A percentile compares a stretch with the other conserved stretches of the same genome.
Conservation (phyloP, 1,140 invertebrate species). For the Drosophila sulfurigaster region DNA sequence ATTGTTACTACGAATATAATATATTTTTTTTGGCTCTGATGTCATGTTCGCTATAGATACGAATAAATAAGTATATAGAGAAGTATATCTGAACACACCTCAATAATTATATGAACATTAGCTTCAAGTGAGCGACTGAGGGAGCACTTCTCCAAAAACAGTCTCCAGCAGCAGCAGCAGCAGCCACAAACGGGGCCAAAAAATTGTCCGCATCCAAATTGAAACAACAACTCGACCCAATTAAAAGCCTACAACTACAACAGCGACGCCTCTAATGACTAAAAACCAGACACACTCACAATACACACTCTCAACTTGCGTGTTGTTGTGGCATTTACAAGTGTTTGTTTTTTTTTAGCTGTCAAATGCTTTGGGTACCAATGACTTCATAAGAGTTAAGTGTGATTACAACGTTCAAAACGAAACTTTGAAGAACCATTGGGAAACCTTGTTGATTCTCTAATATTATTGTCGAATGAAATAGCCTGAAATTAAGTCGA, state of each 20-base stretch:
- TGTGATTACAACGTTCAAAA: conserved; percentile 18
- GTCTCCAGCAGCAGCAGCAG: conserved; percentile 28
- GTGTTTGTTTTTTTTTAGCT: conserved; percentile 24
- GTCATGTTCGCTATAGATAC: conserved; percentile 34
- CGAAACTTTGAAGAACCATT: conserved; percentile 8
- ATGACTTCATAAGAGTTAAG: conserved; percentile 43
- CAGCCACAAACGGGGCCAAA: conserved; percentile 15
- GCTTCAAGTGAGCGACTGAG: conserved; percentile 9
- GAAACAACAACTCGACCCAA: conserved; percentile 61
- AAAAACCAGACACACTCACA: conserved; percentile 34
- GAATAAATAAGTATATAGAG: conserved; percentile 17
- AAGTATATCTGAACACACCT: conserved; percentile 57
- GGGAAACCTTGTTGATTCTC: conserved; percentile 1
- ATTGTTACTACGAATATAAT: conserved; percentile 6
- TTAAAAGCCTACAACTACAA: conserved; percentile 50
- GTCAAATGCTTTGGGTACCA: conserved; percentile 23
- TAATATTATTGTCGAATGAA: not conserved
- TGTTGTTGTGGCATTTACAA: conserved; percentile 42
- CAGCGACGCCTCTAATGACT: conserved; percentile 41
- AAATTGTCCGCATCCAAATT: conserved; percentile 41
- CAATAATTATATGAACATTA: conserved; percentile 54
- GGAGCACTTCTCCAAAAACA: conserved; percentile 44
- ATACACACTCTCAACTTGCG: conserved; percentile 18
- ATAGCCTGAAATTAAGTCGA: conserved; percentile 2
- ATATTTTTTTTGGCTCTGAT: conserved; percentile 28